These are phyloP conservation scores for Deilephila elpenor DNA, from an alignment of 2,888 invertebrate species.

Conservation along the genomic window DNA sequence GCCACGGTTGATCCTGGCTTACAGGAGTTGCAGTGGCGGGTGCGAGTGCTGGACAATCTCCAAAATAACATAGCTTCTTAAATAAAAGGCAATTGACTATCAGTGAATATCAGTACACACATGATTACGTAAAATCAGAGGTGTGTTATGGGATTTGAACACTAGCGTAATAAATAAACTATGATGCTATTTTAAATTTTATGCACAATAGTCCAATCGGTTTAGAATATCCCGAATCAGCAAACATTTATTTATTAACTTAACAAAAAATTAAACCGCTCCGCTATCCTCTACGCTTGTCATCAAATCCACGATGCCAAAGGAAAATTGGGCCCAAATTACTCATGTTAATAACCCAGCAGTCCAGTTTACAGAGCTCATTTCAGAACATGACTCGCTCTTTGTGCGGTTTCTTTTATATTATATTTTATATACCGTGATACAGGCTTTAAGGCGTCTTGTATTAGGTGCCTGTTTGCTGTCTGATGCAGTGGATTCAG, in stretches of 20 bases:
- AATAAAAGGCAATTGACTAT: no score
- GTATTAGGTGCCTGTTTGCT: neutral
- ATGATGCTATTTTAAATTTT: no score
- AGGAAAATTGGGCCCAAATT: constrained; percentile 40
- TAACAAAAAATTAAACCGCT: neutral
- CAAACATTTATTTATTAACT: neutral
- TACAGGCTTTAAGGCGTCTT: constrained; percentile 3
- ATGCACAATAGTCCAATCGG: no score
- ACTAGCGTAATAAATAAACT: no score
- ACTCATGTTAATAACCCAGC: constrained; percentile 44
- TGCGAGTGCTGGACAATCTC: no score
- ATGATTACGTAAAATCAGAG: no score
- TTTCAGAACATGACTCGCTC: constrained; percentile 37
- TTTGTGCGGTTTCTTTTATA: constrained; percentile 27
- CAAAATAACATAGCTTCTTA: no score
- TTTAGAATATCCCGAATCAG: neutral
- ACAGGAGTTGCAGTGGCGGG: no score
- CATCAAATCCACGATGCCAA: neutral
- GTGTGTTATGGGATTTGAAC: no score
- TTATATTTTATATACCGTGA: constrained; percentile 6
- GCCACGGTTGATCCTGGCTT: no score
- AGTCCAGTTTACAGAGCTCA: constrained; percentile 38
- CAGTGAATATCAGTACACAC: no score
- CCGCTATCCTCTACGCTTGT: neutral
- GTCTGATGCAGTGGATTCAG: no score